These are phyloP conservation scores for Ageneiosus marmoratus DNA, from an alignment of 2,113 vertebrate species.

Conservation along the genomic window DNA sequence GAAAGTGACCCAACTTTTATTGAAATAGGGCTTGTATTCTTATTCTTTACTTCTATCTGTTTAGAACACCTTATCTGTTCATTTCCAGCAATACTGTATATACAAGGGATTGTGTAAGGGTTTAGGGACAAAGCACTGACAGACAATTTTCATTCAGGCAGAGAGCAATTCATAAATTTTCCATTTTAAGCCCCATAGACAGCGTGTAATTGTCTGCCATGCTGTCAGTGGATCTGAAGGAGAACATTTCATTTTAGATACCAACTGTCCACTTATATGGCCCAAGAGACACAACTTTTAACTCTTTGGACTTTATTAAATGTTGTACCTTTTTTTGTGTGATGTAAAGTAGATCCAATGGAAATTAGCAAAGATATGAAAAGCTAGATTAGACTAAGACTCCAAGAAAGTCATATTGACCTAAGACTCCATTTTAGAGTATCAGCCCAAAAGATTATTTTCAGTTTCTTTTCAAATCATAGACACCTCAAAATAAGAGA, in stretches of 20 bases:
- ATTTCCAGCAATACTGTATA: neutral
- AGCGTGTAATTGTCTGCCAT: neutral
- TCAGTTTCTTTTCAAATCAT: neutral
- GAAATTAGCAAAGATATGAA: neutral
- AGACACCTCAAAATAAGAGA: neutral
- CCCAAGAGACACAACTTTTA: neutral
- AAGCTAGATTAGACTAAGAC: too few relatives aligned
- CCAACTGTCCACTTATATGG: neutral
- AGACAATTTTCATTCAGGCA: neutral
- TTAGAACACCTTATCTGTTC: neutral
- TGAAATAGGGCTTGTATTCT: neutral
- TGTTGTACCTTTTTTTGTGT: neutral
- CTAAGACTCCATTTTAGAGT: neutral
- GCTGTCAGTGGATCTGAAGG: conserved; percentile 43
- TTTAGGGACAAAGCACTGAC: neutral
- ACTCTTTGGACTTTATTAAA: neutral
- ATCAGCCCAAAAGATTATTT: neutral
- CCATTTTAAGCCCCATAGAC: neutral
- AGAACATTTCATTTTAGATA: conserved; percentile 2
- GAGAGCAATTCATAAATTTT: conserved; percentile 1
- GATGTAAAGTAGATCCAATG: neutral
- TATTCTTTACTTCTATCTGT: neutral
- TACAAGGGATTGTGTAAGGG: neutral
- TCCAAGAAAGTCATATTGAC: neutral
- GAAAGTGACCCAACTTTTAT: too few relatives aligned